Evolutionary conservation across 1,140 invertebrate species (phyloP).

Genomic region (Cyphomyrmex costatus): DNA sequence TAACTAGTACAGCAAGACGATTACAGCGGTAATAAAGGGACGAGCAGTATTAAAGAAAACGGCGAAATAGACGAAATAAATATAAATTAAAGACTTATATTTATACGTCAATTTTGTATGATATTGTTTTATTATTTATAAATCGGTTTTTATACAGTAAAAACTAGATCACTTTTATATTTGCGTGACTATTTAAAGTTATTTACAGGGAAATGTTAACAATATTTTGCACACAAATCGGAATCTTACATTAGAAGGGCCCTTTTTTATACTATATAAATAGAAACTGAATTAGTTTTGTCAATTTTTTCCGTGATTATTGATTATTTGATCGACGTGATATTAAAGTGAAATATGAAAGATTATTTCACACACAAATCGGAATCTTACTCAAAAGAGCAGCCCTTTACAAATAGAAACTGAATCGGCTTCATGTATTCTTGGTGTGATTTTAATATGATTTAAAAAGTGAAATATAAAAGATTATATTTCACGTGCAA

Average conservation of each 20-base stretch:
- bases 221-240: too few relatives aligned
- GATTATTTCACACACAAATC: too few relatives aligned
- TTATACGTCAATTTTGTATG: not conserved
- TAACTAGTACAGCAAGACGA: conserved; percentile 3
- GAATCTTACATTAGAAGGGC: too few relatives aligned
- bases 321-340: too few relatives aligned
- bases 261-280: too few relatives aligned
- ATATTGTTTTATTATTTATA: not conserved
- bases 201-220: too few relatives aligned
- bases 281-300: too few relatives aligned
- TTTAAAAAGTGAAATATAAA: not conserved
- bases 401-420: not conserved
- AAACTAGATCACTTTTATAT: not conserved
- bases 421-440: not conserved
- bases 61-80: not conserved
- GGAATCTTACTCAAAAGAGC: too few relatives aligned
- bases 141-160: not conserved
- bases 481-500: not conserved
- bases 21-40: not conserved
- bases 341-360: too few relatives aligned
- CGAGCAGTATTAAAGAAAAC: not conserved
- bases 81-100: not conserved
- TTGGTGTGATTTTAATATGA: not conserved
- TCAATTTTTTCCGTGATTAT: too few relatives aligned
- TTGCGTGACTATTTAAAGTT: not conserved